These are phyloP conservation scores for Notolepis coatsorum DNA, from an alignment of 2,797 vertebrate species.

Conservation along the genomic window DNA sequence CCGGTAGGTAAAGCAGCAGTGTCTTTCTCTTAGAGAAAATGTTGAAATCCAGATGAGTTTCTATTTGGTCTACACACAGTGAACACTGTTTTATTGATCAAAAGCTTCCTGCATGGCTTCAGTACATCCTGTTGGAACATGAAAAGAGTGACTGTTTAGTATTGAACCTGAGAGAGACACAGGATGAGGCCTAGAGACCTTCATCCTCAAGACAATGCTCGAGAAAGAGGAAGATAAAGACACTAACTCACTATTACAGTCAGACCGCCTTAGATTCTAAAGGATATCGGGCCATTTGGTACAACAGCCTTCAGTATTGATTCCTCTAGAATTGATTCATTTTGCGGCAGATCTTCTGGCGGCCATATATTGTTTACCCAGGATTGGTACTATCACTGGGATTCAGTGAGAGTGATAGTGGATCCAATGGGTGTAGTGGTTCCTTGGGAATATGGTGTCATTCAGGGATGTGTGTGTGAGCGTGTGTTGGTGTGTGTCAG, in stretches of 20 bases:
- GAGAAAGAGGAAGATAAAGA: background rate
- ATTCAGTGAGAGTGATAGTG: constrained; percentile 1
- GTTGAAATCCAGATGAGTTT: background rate
- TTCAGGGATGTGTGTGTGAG: background rate
- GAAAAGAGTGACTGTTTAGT: background rate
- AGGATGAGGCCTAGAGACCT: too few species aligned
- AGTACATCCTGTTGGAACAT: background rate
- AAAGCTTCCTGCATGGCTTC: background rate
- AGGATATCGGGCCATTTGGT: background rate
- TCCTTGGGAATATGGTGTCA: background rate
- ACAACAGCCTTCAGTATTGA: background rate
- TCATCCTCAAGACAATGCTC: background rate
- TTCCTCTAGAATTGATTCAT: constrained; percentile 9
- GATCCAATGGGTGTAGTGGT: background rate
- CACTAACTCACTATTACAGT: background rate
- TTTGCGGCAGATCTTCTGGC: constrained; percentile 2
- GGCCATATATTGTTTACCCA: background rate
- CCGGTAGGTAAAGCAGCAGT: background rate
- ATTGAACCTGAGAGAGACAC: too few species aligned
- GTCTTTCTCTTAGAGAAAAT: background rate
- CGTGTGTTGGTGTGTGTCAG: constrained; percentile 8
- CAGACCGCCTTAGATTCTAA: background rate
- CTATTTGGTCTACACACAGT: background rate
- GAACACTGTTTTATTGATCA: constrained; percentile 3
- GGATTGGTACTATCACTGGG: background rate